Evolutionary conservation across 1,140 invertebrate genomes (phyloP).

Genomic region (Drosophila watanabei): DNA sequence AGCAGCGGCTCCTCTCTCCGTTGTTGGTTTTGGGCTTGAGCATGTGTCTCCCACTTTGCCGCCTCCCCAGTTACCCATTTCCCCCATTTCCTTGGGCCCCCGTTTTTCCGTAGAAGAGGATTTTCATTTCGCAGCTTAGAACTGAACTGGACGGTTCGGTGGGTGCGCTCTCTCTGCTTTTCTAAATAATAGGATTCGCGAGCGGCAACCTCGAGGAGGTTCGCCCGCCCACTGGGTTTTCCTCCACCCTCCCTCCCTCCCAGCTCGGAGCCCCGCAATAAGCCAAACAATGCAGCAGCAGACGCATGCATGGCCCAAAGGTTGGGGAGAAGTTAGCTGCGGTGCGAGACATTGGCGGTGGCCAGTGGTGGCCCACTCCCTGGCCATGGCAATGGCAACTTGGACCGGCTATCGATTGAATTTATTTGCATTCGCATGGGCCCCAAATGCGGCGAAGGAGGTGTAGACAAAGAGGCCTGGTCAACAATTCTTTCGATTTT

Average conservation of each 20-base stretch:
- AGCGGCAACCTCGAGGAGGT: slow-evolving; percentile 56
- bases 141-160: slow-evolving; percentile 12
- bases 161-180: slow-evolving; percentile 46
- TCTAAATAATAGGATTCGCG: slow-evolving; percentile 71
- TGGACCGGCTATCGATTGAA: slow-evolving; percentile 81
- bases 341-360: slow-evolving; percentile 29
- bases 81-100: neutral
- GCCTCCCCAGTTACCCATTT: neutral
- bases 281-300: slow-evolving; percentile 67
- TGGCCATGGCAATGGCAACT: slow-evolving; percentile 28
- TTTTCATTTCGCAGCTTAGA: slow-evolving; percentile 79
- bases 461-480: slow-evolving; percentile 49
- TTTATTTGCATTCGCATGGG: slow-evolving; percentile 76
- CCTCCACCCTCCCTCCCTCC: neutral
- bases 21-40: slow-evolving; percentile 78
- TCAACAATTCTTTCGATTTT: slow-evolving; percentile 84
- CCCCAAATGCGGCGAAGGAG: slow-evolving; percentile 24
- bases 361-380: slow-evolving; percentile 14
- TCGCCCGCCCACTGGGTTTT: neutral
- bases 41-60: slow-evolving; percentile 40
- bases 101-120: slow-evolving; percentile 41
- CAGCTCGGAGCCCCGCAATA: neutral
- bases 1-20: slow-evolving; percentile 23
- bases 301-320: slow-evolving; percentile 61
- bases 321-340: slow-evolving; percentile 25